Evolutionary conservation across 2,113 vertebrate species (phyloP), one percentile per base, ranked within the genome.

Genomic region (Platycercus adscitus): DNA sequence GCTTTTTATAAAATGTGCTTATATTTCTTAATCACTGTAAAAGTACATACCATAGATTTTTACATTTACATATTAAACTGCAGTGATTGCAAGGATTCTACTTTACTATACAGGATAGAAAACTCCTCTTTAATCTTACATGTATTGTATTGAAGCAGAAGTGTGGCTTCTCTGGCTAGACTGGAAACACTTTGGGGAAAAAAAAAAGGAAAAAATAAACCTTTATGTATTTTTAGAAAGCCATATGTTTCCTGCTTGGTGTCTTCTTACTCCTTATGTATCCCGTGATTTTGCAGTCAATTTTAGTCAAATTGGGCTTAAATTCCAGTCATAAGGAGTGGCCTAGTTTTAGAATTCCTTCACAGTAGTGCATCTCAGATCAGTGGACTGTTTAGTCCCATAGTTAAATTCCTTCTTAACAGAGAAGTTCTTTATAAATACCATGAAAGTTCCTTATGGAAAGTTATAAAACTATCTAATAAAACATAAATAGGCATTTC

Each of bases 341-440:
- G 43, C 60, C 83, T 86, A 63, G 39, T 92, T 95, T 84, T 77
- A 90, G 71, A 81, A 46, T 73, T 88, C n/a, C 29, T 81, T 78
- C 69, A 64, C 86, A 75, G 35, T 39, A 81, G 60, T 49, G 7
- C 21, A 43, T 81, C 43, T 83, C 50, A 65, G 43, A 86, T 33
- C 71, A 60, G n/a, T 44, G 49, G 29, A 70, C 68, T 81, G 19
- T 53, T 86, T 56, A 44, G 80, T 92, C 86, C 65, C 16, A 39
- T 17, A 9, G 4, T 37, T 85, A 73, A 91, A 88, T 80, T 85
- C 17, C 13, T 64, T 81, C 41, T 61, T 68, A 85, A 39, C 21
- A 78, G 20, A 63, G 20, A 70, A 66, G 21, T 55, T 33, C 19
- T 68, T 89, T 44, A 78, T 44, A 81, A 91, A 77, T 35, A 79